Base-by-base conservation (phyloP, 1,140 invertebrate species). In the Chironomus striatipennis region DNA sequence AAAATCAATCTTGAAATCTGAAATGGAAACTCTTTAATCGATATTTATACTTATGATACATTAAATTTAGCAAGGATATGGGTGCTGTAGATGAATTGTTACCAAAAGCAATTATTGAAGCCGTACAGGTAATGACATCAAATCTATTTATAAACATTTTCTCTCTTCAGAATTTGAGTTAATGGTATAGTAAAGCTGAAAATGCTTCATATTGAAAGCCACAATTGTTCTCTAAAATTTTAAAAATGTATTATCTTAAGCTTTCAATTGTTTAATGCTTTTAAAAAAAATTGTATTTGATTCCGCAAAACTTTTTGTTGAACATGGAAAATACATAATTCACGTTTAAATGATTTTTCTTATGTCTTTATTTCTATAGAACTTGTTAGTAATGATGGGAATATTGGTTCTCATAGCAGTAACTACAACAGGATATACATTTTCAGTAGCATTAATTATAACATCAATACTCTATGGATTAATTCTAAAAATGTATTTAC, bases 31-130 rank as follows among this genome's bases (percentile, higher is more conserved):
- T 34, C 24, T 34, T 2, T 34, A 34, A 34, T 34, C 24, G 24
- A 34, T 5, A 34, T 5, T 34, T 34, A 34, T 34, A 34, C 24
- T 2, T 5, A 34, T 2, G 1, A 34, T 34, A 34, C 24, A 34
- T 34, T 34, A 1, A 34, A 34, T 34, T 34, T 82, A 91, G 91
- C 0, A 91, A 91, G 80, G 93, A 94, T 79, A 86, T 92, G 78
- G 93, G 93, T 77, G 88, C 91, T 21, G 87, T 93, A 77, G 93
- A 95, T 82, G 93, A 95, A 79, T 73, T 86, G 9, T 79, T 97
- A 7, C 94, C 94, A 57, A 84, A 82, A 77, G 81, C 85, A 15
- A 86, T 91, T 78, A 85, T 92, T 77, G 92, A 94, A 78, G 81
- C 84, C 0, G 73, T 85, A 42, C 89, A 91, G 75, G 78, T 82